These are phyloP conservation scores for Drosophila erecta DNA, from an alignment of 1,140 invertebrate genomes.

Conservation along the genomic window DNA sequence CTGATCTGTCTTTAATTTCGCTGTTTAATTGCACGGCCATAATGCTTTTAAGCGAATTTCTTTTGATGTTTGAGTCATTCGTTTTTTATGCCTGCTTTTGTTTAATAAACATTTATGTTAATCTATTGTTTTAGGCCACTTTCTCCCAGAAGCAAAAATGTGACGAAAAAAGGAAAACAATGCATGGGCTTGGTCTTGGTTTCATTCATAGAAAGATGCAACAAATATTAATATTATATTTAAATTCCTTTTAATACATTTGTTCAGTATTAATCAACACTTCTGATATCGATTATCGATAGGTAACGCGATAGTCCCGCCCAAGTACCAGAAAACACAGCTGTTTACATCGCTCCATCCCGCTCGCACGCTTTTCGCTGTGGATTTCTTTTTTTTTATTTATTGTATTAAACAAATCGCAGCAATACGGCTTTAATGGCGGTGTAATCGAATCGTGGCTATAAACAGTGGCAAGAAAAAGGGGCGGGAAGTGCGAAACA, in stretches of 20 bases:
- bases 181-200: not conserved
- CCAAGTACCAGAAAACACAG: conserved; percentile 6
- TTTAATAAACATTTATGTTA: not conserved
- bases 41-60: not conserved
- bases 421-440: conserved; percentile 5
- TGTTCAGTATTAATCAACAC: not conserved
- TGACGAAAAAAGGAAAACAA: not conserved
- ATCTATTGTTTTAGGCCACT: not conserved
- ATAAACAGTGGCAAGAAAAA: conserved; percentile 3
- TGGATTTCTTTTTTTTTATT: conserved; percentile 23
- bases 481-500: conserved; percentile 5
- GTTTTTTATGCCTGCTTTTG: not conserved
- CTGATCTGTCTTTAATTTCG: no score
- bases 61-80: not conserved
- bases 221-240: not conserved
- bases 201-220: not conserved
- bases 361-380: conserved; percentile 35
- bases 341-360: conserved; percentile 25
- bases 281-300: not conserved
- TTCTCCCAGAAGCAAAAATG: not conserved
- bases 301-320: not conserved
- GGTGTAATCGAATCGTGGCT: conserved; percentile 10
- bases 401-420: conserved; percentile 8
- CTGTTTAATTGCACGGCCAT: not conserved
- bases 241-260: no score